Conservation (phyloP, 2,888 invertebrate species). For the Pandemis heparana region DNA sequence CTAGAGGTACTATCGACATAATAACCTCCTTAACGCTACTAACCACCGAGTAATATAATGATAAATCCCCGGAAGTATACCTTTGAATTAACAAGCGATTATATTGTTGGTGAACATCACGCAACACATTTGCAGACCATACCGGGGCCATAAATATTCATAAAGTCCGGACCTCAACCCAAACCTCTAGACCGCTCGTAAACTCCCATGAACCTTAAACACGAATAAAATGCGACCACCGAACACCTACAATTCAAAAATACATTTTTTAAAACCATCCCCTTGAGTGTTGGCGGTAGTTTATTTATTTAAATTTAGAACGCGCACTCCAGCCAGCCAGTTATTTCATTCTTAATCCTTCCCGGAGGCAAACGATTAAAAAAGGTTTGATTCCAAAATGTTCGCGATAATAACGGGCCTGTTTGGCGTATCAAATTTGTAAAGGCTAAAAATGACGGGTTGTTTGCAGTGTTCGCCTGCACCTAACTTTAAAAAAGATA, state of each 20-base stretch:
- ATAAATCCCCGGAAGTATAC: constrained; percentile 40
- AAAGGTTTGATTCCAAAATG: constrained; percentile 30
- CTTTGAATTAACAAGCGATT: constrained; percentile 39
- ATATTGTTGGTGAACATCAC: constrained; percentile 25
- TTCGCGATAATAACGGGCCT: constrained; percentile 10
- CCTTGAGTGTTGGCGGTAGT: constrained; percentile 26
- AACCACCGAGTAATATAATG: constrained; percentile 35
- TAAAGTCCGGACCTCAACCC: constrained; percentile 34
- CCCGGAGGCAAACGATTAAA: constrained; percentile 31
- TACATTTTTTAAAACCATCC: constrained; percentile 29
- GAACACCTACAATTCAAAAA: constrained; percentile 35
- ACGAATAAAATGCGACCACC: constrained; percentile 39
- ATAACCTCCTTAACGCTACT: constrained; percentile 34
- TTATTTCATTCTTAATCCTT: constrained; percentile 20
- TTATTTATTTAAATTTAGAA: constrained; percentile 33
- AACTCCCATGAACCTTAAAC: constrained; percentile 39
- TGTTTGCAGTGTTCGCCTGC: neutral
- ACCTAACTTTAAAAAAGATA: neutral
- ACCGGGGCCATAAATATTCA: constrained; percentile 46
- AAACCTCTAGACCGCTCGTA: constrained; percentile 42
- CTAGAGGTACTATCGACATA: constrained; percentile 21
- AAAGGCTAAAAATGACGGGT: constrained; percentile 19
- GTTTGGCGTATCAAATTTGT: constrained; percentile 9
- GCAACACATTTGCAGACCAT: constrained; percentile 40
- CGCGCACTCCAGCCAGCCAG: constrained; percentile 7